Percentiles rank a stretch among this genome's conserved stretches.
phyloP scores from a whole-genome alignment of 1,140 invertebrate genomes.

The Bombus impatiens region DNA sequence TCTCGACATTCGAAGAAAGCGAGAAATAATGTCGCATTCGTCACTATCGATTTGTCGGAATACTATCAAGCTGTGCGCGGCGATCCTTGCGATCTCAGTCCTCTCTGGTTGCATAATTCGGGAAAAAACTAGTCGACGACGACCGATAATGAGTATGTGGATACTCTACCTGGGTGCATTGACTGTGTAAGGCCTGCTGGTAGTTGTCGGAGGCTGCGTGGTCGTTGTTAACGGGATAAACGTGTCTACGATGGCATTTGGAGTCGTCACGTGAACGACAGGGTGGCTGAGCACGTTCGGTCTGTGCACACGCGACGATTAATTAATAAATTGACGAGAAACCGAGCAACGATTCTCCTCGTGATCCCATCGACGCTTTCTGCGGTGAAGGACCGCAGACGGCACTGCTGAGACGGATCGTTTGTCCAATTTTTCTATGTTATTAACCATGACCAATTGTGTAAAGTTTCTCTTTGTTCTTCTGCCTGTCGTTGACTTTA shows the following conservation, averaged over 20 bases:
- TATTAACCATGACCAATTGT: neutral
- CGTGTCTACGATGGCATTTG: slow-evolving; percentile 77
- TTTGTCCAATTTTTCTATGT: neutral
- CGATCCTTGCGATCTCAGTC: neutral
- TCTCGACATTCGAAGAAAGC: slow-evolving; percentile 12
- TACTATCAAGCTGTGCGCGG: neutral
- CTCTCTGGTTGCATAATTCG: neutral
- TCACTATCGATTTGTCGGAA: neutral
- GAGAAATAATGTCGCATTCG: slow-evolving; percentile 21
- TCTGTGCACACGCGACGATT: slow-evolving; percentile 59
- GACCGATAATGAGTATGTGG: neutral
- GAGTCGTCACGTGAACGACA: slow-evolving; percentile 77
- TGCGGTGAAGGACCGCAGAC: neutral
- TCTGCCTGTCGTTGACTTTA: neutral
- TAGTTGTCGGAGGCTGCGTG: slow-evolving; percentile 75
- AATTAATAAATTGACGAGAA: slow-evolving; percentile 18
- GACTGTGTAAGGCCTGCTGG: slow-evolving; percentile 73
- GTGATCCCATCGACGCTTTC: neutral
- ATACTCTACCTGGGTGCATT: slow-evolving; percentile 78
- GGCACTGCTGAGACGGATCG: neutral
- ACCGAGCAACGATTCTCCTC: neutral
- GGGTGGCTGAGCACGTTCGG: slow-evolving; percentile 77
- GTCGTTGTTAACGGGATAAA: slow-evolving; percentile 77
- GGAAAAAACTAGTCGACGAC: neutral
- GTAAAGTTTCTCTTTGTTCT: neutral